A percentile compares a stretch with the other conserved stretches of the same genome.
These are phyloP conservation scores for Smittia aterrima DNA, from an alignment of 2,888 invertebrate species.

Conservation along the genomic window DNA sequence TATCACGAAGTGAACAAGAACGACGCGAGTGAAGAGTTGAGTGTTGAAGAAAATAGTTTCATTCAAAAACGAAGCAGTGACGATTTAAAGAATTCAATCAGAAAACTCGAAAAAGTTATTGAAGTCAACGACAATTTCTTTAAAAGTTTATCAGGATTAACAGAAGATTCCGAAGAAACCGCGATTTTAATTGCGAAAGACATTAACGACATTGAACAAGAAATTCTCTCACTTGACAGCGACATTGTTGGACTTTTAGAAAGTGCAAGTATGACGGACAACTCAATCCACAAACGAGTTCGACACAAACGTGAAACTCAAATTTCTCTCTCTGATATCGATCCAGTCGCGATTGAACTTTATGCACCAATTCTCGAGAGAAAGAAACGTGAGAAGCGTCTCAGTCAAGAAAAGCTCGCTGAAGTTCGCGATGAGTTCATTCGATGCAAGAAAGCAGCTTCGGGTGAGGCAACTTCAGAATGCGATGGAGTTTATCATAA, in stretches of 20 bases:
- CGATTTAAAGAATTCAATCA: slow-evolving; percentile 16
- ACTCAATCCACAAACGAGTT: slow-evolving; percentile 14
- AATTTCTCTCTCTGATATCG: background rate
- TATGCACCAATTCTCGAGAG: background rate
- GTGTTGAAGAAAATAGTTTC: background rate
- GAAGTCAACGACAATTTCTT: background rate
- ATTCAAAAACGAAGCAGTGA: background rate
- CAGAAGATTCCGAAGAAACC: background rate
- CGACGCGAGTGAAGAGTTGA: background rate
- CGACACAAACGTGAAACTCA: slow-evolving; percentile 2
- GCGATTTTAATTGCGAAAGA: background rate
- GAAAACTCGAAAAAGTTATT: slow-evolving; percentile 4
- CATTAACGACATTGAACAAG: background rate
- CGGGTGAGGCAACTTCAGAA: background rate
- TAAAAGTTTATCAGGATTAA: background rate
- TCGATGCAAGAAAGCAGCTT: slow-evolving; percentile 23
- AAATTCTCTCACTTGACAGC: background rate
- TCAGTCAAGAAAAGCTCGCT: slow-evolving; percentile 3
- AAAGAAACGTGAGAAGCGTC: slow-evolving; percentile 24
- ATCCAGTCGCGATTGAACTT: background rate
- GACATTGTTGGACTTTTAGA: slow-evolving; percentile 5
- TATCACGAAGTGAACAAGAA: slow-evolving; percentile 7
- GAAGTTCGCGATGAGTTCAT: slow-evolving; percentile 26
- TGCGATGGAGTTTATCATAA: slow-evolving; percentile 20
- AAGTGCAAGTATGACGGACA: background rate